These are phyloP conservation scores for Anthoptus insignis DNA, from an alignment of 2,888 invertebrate species.

Conservation along the genomic window DNA sequence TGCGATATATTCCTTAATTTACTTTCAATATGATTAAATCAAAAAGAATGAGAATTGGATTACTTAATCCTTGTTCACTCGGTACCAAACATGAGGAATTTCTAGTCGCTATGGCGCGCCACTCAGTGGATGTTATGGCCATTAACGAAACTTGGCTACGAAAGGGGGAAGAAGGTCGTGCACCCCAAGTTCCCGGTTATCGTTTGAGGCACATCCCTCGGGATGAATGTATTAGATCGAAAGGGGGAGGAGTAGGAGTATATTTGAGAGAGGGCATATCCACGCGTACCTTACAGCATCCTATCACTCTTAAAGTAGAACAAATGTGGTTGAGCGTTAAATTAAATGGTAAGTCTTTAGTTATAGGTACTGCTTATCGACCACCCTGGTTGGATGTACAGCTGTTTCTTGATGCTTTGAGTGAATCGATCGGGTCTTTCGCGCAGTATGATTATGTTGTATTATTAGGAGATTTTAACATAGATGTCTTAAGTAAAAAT, in stretches of 20 bases:
- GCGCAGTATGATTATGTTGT: constrained; percentile 2
- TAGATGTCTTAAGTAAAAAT: background rate
- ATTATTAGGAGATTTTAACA: constrained; percentile 9
- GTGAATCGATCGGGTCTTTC: background rate
- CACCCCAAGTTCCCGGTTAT: background rate
- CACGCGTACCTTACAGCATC: background rate
- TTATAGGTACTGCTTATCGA: constrained; percentile 7
- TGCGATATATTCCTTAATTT: too few species aligned
- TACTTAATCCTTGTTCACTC: too few species aligned
- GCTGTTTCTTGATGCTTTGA: constrained; percentile 3
- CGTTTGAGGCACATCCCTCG: background rate
- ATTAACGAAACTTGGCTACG: background rate
- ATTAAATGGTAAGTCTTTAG: constrained; percentile 2
- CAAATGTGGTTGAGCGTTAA: constrained; percentile 30
- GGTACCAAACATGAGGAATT: background rate
- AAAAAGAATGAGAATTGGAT: too few species aligned
- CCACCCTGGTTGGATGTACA: constrained; percentile 6
- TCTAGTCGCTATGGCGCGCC: background rate
- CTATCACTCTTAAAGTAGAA: background rate
- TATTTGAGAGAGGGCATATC: constrained; percentile 5
- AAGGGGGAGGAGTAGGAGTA: background rate
- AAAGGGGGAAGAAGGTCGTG: background rate
- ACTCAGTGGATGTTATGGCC: background rate
- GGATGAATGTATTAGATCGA: background rate
- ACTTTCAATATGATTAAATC: too few species aligned